Percentiles rank a stretch among this genome's conserved stretches.
Conservation (phyloP, 2,888 invertebrate genomes). For the Gari tellinella region DNA sequence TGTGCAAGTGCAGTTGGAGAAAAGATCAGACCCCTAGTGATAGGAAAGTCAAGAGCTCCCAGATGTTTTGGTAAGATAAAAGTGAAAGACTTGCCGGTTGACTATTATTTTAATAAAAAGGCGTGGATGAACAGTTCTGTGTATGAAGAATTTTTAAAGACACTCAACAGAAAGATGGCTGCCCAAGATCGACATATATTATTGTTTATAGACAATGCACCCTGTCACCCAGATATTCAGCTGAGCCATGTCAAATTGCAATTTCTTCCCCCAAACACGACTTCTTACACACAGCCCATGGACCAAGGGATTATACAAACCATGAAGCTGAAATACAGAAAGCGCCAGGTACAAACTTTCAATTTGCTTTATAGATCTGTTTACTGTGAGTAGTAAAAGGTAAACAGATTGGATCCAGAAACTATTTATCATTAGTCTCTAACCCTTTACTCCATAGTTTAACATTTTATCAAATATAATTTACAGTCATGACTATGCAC, state of each 20-base stretch:
- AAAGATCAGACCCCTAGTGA: too few relatives aligned
- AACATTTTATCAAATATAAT: too few relatives aligned
- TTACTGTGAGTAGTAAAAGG: too few relatives aligned
- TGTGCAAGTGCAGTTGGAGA: slow-evolving; percentile 32
- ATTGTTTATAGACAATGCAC: slow-evolving; percentile 45
- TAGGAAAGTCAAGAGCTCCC: too few relatives aligned
- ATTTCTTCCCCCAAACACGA: slow-evolving; percentile 45
- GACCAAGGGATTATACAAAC: slow-evolving; percentile 47
- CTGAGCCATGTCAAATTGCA: slow-evolving; percentile 40
- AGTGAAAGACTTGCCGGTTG: not conserved
- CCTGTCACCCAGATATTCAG: slow-evolving; percentile 25
- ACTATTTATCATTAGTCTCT: too few relatives aligned
- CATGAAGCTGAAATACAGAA: slow-evolving; percentile 36
- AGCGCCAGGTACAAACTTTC: slow-evolving; percentile 32
- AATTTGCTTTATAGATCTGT: too few relatives aligned
- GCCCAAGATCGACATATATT: slow-evolving; percentile 28
- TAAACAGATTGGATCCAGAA: too few relatives aligned
- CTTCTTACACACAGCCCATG: slow-evolving; percentile 38
- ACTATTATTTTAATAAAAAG: slow-evolving; percentile 47
- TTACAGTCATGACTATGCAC: too few relatives aligned
- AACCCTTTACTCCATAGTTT: too few relatives aligned
- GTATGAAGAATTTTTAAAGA: slow-evolving; percentile 41
- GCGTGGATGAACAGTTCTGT: slow-evolving; percentile 46
- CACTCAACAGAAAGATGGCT: slow-evolving; percentile 25
- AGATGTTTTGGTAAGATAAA: too few relatives aligned